A percentile compares a stretch with the other conserved stretches of the same genome.
Conservation (phyloP, 2,797 vertebrate genomes). For the Ptychadena robeensis region DNA sequence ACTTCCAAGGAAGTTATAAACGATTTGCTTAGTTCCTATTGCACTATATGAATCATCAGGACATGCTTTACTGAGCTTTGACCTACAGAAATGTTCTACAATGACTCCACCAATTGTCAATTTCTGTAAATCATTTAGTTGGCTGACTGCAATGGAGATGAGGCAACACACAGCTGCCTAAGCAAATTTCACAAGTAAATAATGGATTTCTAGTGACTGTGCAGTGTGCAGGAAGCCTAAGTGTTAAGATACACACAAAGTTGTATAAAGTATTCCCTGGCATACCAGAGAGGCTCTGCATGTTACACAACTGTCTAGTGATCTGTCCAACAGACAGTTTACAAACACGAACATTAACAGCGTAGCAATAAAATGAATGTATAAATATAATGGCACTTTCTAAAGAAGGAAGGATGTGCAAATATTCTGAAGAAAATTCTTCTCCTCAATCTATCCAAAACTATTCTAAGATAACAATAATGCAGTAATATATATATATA, state of each 20-base stretch:
- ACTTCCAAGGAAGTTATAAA: conserved; percentile 24
- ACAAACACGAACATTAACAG: too few species aligned
- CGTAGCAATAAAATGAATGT: too few species aligned
- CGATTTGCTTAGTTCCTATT: neutral
- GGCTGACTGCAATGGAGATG: conserved; percentile 64
- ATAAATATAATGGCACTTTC: too few species aligned
- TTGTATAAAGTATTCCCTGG: neutral
- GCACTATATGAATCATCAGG: conserved; percentile 65
- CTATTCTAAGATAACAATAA: too few species aligned
- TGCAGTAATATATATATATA: too few species aligned
- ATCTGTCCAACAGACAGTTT: too few species aligned
- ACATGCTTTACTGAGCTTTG: conserved; percentile 72
- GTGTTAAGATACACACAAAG: conserved; percentile 4
- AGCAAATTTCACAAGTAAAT: conserved; percentile 53
- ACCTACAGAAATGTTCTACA: conserved; percentile 65
- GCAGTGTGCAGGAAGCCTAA: conserved; percentile 23
- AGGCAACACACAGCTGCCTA: conserved; percentile 52
- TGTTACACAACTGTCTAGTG: neutral
- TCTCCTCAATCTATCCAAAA: too few species aligned
- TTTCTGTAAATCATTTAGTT: conserved; percentile 82
- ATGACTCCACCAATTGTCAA: conserved; percentile 71
- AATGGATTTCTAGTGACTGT: neutral
- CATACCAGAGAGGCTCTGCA: neutral
- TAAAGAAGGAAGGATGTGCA: too few species aligned
- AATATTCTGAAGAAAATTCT: too few species aligned